Base-by-base conservation (phyloP, 2,888 invertebrate genomes). In the Piscicola geometra region DNA sequence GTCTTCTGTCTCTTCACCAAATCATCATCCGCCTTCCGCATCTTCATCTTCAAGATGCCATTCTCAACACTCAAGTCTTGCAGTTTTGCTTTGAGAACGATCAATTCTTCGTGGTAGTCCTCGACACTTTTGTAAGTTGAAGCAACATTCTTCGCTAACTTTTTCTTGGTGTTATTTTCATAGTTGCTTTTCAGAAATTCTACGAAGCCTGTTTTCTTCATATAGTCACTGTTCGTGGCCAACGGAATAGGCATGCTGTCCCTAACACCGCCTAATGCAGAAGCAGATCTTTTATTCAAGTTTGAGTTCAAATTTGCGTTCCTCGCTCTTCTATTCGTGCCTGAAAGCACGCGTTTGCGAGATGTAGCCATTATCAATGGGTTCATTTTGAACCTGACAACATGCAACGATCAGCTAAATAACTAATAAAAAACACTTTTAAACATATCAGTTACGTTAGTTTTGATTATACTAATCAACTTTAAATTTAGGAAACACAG, bases 171-270 rank as follows among this genome's bases (percentile, higher is more conserved):
- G 60, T 5, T 21, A 5, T 25, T 5, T 25, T 56, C 60, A 21
- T 56, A 56, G 5, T 5, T 56, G 60, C 25, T 56, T 21, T 56
- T 56, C 60, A 56, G n/a, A 56, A 56, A 56, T n/a, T 56, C 60
- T 56, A 56, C 25, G n/a, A 56, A 56, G 5, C 60, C 60, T 21
- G n/a, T 21, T 56, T 56, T n/a, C n/a, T 56, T 56, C 60, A 56
- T 56, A 56, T 56, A 56, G 3, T 25, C n/a, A 21, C 60, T 56
- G 60, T 56, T 56, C 15, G 15, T 56, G 12, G 60, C 60, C n/a
- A 56, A n/a, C 21, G 60, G 25, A 5, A 56, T 3, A 56, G 60
- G 60, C 5, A 56, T 56, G 12, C 21, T 5, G 3, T 56, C n/a
- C 3, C n/a, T 56, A n/a, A 5, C n/a, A 25, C 21, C 5, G 25